These are phyloP conservation scores for Corbicula japonica DNA, from an alignment of 2,888 invertebrate genomes.

Conservation along the genomic window DNA sequence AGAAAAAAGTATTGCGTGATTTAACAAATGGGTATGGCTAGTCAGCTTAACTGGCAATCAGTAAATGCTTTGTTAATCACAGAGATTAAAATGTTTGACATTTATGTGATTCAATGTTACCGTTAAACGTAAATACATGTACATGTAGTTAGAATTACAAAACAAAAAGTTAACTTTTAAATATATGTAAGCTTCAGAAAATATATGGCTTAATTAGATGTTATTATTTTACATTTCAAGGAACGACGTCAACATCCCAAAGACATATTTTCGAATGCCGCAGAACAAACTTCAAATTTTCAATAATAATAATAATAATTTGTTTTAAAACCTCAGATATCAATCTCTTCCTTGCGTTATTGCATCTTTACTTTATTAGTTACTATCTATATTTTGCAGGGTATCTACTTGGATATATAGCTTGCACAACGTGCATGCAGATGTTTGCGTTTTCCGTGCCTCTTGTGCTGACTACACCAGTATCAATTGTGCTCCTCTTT, in stretches of 20 bases:
- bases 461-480: constrained; percentile 72
- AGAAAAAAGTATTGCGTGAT: not conserved
- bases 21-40: not conserved
- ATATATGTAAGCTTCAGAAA: no score
- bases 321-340: no score
- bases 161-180: no score
- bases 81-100: not conserved
- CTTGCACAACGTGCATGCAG: constrained; percentile 80
- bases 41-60: not conserved
- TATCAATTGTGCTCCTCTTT: constrained; percentile 58
- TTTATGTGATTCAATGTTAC: constrained; percentile 5
- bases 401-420: constrained; percentile 62
- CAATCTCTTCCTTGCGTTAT: no score
- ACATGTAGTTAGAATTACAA: no score
- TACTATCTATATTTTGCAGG: constrained; percentile 34
- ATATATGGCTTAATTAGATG: no score
- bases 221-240: no score
- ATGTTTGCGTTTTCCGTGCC: constrained; percentile 77
- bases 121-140: no score
- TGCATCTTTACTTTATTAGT: not conserved
- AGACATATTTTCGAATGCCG: not conserved
- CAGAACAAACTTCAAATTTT: not conserved
- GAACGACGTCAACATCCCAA: not conserved
- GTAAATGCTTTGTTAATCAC: not conserved
- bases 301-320: not conserved